Base-by-base conservation (phyloP, 2,888 invertebrate species). In the Troides helena region DNA sequence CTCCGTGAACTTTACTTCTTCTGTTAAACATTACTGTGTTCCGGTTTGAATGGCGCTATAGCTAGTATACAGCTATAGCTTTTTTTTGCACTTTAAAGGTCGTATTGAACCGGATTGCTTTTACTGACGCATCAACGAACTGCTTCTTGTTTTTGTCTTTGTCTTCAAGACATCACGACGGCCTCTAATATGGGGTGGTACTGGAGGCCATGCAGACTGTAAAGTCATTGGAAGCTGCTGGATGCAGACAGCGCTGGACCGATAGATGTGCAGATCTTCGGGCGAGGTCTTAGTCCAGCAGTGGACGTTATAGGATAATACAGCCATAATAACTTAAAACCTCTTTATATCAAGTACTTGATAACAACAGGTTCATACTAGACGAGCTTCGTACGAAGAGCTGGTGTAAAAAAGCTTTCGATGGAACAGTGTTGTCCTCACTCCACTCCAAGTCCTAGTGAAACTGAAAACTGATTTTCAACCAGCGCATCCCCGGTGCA, bases 401-500 rank as follows among this genome's bases (percentile, higher is more conserved):
- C 62, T 67, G 21, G 30, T 57, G 30, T n/a, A 25, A 63, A 74
- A 74, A 74, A 74, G 71, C 68, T 73, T 75, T 73, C 72, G 73
- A 73, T 69, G 77, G 74, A 80, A 81, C 84, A 82, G 84, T 84
- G 82, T 81, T 80, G 78, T 77, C 78, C 78, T 73, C 70, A 75
- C 77, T 79, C 76, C 80, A 86, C 81, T 84, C 81, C 82, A 30
- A 30, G 30, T 30, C 30, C 30, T 30, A 30, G 30, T 30, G 30
- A 30, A 30, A 30, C 88, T 87, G 84, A 88, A 83, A 85, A 86
- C 88, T 87, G 84, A 88, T 90, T 88, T 88, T 90, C 88, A 89
- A 89, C 89, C 88, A 88, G 85, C 83, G 84, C 85, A 81, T 84
- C 82, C 85, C 87, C 84, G 86, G 87, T 83, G 84, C 88, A 90